These are phyloP conservation scores for Psephotus haematonotus DNA, from an alignment of 2,113 vertebrate species.

Conservation along the genomic window DNA sequence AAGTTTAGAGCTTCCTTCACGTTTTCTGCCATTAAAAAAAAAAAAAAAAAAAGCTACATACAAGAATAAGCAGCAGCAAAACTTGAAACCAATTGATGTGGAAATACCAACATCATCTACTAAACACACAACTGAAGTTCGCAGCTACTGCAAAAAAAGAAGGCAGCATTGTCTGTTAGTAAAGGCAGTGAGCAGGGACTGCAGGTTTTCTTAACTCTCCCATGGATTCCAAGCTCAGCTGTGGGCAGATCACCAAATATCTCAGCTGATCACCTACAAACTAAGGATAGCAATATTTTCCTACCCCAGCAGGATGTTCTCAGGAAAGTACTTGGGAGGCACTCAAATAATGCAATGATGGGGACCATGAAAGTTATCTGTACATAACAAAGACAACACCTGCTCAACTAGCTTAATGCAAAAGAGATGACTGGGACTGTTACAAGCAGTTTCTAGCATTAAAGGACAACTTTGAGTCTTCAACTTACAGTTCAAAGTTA, in stretches of 20 bases:
- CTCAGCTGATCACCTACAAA: slow-evolving; percentile 64
- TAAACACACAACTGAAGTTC: not conserved
- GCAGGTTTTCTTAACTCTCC: slow-evolving; percentile 43
- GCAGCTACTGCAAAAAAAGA: not conserved
- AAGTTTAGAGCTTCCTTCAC: not conserved
- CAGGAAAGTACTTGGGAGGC: slow-evolving; percentile 3
- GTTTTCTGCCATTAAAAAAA: not conserved
- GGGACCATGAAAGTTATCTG: not conserved
- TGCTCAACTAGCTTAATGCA: slow-evolving; percentile 19
- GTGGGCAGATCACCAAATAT: slow-evolving; percentile 56
- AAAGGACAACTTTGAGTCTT: not conserved
- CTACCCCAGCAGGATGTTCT: slow-evolving; percentile 46
- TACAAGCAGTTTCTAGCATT: not conserved
- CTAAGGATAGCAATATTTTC: slow-evolving; percentile 33
- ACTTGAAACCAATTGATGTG: not conserved
- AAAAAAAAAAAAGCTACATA: not conserved
- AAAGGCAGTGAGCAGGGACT: not conserved
- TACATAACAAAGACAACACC: slow-evolving; percentile 40
- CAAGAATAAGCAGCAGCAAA: not conserved
- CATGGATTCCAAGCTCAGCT: not conserved
- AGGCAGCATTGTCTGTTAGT: not conserved
- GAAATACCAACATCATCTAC: not conserved
- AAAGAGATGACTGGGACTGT: slow-evolving; percentile 22
- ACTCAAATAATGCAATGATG: not conserved
- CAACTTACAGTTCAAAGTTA: not conserved